Base-by-base conservation (phyloP, 2,797 vertebrate species). In the Helicolenus hilgendorfi region DNA sequence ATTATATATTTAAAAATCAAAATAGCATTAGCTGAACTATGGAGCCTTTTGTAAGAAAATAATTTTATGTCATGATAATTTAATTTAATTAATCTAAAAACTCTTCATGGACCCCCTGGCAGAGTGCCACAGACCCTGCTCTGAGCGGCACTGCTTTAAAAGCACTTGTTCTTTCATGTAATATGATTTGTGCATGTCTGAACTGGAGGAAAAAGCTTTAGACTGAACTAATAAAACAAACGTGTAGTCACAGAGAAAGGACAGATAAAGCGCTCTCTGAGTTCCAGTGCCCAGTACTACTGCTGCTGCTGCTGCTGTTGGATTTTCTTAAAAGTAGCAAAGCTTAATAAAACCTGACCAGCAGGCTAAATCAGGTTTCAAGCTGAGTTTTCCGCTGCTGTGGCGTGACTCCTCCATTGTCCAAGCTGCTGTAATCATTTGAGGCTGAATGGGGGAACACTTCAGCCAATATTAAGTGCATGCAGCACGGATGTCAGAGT, bases 311-410 rank as follows among this genome's bases (percentile, higher is more conserved):
- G 18, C 49, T 29, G 45, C 67, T 22, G 45, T 26, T 64, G 27
- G 62, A 78, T 75, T 76, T 63, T 76, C 29, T 70, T 67, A 55
- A 33, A 73, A 62, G 45, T 13, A 68, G 56, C 0, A 3, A 67
- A 5, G 72, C 79, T 49, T 62, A 74, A 82, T 81, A 70, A 86
- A 84, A 88, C 55, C 90, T 81, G 80, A 86, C 31, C 62, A n/a
- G 49, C 45, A 56, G 27, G 36, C 36, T 72, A 55, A 85, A 89
- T 81, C 1, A 60, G 38, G n/a, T 79, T 89, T 81, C 24, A 45
- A 81, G 72, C n/a, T 5, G 79, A 85, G 81, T 76, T 60, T 72
- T 79, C 60, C 9, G 9, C 62, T 24, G 59, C 74, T 29, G 55
- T 70, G 45, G 26, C n/a, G 11, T 38, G 56, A 59, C 83, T 88